Conservation (phyloP, 2,888 invertebrate species). For the Phortica magna region DNA sequence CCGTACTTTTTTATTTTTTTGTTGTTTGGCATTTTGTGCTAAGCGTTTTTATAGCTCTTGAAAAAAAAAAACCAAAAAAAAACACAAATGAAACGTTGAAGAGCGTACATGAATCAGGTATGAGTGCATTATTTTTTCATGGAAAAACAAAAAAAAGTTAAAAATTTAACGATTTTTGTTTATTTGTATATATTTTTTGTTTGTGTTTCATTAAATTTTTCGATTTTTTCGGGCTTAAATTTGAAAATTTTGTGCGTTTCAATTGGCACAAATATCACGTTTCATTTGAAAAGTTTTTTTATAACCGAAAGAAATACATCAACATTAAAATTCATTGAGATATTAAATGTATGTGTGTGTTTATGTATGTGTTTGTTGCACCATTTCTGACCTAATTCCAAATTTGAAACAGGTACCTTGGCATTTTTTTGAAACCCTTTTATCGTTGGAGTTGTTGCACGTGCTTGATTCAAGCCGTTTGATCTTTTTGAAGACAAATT, state of each 20-base stretch:
- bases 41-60: slow-evolving; percentile 12
- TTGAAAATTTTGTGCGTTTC: slow-evolving; percentile 43
- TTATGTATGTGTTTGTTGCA: background rate
- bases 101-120: background rate
- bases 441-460: background rate
- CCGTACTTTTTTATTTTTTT: background rate
- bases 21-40: slow-evolving; percentile 9
- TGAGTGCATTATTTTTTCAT: too few species aligned
- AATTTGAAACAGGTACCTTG: slow-evolving; percentile 66
- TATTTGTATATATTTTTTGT: slow-evolving; percentile 25
- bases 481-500: slow-evolving; percentile 17
- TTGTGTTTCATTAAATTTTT: background rate
- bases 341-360: slow-evolving; percentile 31
- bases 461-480: background rate
- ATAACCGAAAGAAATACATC: slow-evolving; percentile 21
- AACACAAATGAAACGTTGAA: background rate
- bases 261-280: slow-evolving; percentile 49
- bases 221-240: slow-evolving; percentile 2
- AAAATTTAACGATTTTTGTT: too few species aligned
- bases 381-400: slow-evolving; percentile 64
- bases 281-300: slow-evolving; percentile 49
- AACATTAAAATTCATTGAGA: slow-evolving; percentile 68
- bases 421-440: background rate
- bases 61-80: background rate
- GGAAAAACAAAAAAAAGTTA: too few species aligned